phyloP scores from a whole-genome alignment of 2,113 vertebrate species.

The Odontesthes bonariensis region DNA sequence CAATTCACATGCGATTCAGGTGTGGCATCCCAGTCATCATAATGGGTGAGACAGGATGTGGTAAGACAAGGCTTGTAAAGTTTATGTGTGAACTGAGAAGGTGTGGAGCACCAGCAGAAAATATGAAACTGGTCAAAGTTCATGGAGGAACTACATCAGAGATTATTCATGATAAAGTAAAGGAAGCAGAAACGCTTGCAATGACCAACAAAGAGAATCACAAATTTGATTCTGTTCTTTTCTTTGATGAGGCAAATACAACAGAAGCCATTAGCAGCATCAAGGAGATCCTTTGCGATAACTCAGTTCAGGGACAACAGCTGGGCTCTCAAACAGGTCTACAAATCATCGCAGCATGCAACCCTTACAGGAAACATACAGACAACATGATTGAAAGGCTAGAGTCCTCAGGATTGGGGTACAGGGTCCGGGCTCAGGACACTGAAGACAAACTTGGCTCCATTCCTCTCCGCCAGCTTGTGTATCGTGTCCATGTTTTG shows the following conservation, averaged over 20 bases:
- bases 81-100: conserved; percentile 87
- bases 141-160: conserved; percentile 89
- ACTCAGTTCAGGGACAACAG: conserved; percentile 77
- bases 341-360: conserved; percentile 90
- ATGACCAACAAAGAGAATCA: conserved; percentile 72
- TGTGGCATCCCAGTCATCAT: conserved; percentile 91
- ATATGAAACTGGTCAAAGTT: conserved; percentile 89
- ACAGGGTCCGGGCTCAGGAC: conserved; percentile 86
- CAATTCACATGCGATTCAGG: conserved; percentile 91
- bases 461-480: conserved; percentile 89
- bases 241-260: conserved; percentile 93
- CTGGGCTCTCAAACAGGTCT: conserved; percentile 78
- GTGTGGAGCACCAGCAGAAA: conserved; percentile 69
- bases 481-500: conserved; percentile 91
- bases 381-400: conserved; percentile 85
- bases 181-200: conserved; percentile 82
- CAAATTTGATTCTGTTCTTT: conserved; percentile 86
- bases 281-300: conserved; percentile 90
- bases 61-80: conserved; percentile 89
- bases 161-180: conserved; percentile 83
- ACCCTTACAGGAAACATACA: conserved; percentile 90
- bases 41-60: conserved; percentile 94
- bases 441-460: conserved; percentile 87
- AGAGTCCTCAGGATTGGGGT: conserved; percentile 89
- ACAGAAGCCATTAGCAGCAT: conserved; percentile 89